phyloP scores from a whole-genome alignment of 2,888 invertebrate genomes.

The Drosophila fulvimacula region DNA sequence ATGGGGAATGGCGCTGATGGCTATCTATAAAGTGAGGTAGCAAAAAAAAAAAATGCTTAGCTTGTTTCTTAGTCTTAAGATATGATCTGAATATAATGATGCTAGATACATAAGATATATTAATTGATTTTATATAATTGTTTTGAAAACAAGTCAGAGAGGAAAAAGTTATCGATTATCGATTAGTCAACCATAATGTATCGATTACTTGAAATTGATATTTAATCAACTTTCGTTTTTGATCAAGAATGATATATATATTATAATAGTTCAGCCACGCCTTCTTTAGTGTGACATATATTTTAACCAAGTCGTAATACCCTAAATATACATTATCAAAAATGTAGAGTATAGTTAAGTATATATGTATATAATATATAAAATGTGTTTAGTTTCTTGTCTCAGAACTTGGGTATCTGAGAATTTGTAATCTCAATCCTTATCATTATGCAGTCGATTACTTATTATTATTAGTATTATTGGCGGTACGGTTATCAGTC shows the following conservation, averaged over 20 bases:
- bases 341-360: background rate
- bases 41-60: background rate
- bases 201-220: background rate
- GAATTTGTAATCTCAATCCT: background rate
- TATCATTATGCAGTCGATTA: slow-evolving; percentile 29
- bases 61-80: background rate
- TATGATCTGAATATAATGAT: no score
- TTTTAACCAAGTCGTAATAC: background rate
- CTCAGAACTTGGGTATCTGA: background rate
- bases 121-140: background rate
- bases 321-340: background rate
- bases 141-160: background rate
- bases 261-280: background rate
- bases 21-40: no score
- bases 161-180: background rate
- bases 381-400: background rate
- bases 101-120: background rate
- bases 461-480: slow-evolving; percentile 25
- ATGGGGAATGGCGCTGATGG: background rate
- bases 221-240: no score
- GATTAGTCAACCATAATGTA: background rate
- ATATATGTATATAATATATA: background rate
- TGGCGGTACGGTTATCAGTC: slow-evolving; percentile 38
- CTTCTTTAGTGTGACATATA: background rate
- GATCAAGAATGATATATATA: background rate